Evolutionary conservation across 1,140 invertebrate species (phyloP), one percentile per base, ranked within the genome.

Genomic region (Matsumurasca onukii): DNA sequence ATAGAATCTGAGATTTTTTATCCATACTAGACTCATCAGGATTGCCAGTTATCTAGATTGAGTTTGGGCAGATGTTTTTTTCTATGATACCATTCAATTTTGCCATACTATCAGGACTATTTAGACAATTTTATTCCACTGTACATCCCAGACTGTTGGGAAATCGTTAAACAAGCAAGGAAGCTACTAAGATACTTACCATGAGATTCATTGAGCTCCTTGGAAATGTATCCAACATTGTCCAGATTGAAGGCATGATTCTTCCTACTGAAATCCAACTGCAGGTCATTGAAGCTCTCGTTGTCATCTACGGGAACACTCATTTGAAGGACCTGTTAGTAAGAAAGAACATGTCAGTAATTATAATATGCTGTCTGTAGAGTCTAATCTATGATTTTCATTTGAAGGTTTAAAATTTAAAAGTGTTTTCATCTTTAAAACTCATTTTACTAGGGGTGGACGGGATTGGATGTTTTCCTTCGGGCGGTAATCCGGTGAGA

Each of bases 181-280:
- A 39, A 39, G 17, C 17, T 39, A 39, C 5, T 12, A 5, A 20
- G 15, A n/a, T 20, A 25, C 31, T 65, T 65, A 65, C 62, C 62
- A 17, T n/a, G 31, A 65, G 31, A 48, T 20, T 82, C 78, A 78
- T 82, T 86, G 72, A 89, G 89, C 72, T 91, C 90, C 82, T 92
- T 92, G 52, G 90, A 90, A 70, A 93, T 89, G 74, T 93, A 93
- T 75, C 90, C 91, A 25, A 93, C 91, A 75, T 90, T 92, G 73
- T 93, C 91, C 69, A 93, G 81, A 70, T 89, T 93, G 75, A 93
- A 94, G 0, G 91, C 89, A 75, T 93, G 92, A 80, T 93, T 93
- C 76, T 93, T 92, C 67, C 88, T 85, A 77, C 90, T 92, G 73
- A 93, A 93, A 76, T 94, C 92, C 17, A 94, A 77, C 75, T 94